phyloP scores from a whole-genome alignment of 2,888 invertebrate species.

The Macropis europaea region DNA sequence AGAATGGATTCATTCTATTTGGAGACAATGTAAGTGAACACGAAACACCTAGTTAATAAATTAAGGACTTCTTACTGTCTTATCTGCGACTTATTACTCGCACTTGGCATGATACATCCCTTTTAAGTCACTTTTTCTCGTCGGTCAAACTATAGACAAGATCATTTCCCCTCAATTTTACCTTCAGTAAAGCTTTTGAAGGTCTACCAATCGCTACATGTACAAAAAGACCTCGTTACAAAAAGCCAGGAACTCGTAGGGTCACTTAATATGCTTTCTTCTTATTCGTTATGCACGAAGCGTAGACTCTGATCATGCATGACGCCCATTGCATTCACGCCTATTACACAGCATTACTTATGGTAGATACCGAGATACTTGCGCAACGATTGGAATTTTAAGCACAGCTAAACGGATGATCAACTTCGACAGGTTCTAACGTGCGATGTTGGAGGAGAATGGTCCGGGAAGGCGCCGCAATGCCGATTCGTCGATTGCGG shows the following conservation, averaged over 20 bases:
- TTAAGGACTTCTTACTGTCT: no score
- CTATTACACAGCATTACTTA: background rate
- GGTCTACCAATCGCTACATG: no score
- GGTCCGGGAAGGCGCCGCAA: slow-evolving; percentile 89
- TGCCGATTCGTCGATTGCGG: slow-evolving; percentile 95
- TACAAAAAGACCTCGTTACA: no score
- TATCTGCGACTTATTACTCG: no score
- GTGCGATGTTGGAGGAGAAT: slow-evolving; percentile 92
- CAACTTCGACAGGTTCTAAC: slow-evolving; percentile 84
- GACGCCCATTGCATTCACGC: background rate
- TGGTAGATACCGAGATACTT: background rate
- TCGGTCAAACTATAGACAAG: no score
- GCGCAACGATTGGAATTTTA: slow-evolving; percentile 6
- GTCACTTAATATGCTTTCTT: no score
- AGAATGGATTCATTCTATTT: slow-evolving; percentile 90
- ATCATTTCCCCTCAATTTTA: no score
- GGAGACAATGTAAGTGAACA: slow-evolving; percentile 86
- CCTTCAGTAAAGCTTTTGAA: no score
- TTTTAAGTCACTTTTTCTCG: no score
- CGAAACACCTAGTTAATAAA: no score
- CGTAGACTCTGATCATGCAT: background rate
- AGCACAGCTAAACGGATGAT: slow-evolving; percentile 3
- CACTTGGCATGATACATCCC: no score
- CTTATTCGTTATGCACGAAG: background rate
- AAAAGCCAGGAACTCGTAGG: no score